Percentiles rank a stretch among this genome's conserved stretches.
These are phyloP conservation scores for Hydractinia symbiolongicarpus DNA, from an alignment of 30 jellyfish, hydroid and myxozoan species.

Conservation along the genomic window DNA sequence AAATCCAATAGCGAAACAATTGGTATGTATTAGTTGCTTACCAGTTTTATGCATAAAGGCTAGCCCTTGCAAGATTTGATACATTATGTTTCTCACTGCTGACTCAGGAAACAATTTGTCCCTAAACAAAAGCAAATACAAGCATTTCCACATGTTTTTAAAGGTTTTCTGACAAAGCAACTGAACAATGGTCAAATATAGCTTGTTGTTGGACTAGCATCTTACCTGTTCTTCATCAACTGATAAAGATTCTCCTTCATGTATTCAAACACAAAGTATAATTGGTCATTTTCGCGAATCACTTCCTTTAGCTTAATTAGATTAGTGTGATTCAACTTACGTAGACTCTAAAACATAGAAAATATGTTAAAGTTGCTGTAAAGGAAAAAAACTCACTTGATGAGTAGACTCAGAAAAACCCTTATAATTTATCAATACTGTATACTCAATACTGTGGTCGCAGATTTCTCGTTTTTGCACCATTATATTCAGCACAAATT, in stretches of 20 bases:
- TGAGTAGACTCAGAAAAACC: no score
- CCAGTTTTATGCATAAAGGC: slow-evolving; percentile 98
- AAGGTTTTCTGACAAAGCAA: not conserved
- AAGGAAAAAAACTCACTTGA: no score
- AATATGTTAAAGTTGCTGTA: not conserved
- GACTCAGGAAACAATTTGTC: slow-evolving; percentile 91
- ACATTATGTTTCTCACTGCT: slow-evolving; percentile 73
- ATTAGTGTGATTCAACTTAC: slow-evolving; percentile 84
- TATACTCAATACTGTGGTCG: not conserved
- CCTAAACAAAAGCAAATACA: slow-evolving; percentile 24
- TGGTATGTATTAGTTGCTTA: slow-evolving; percentile 4
- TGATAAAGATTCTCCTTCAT: slow-evolving; percentile 95
- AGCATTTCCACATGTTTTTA: not conserved
- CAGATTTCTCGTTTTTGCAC: no score
- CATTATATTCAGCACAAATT: no score
- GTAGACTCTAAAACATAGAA: slow-evolving; percentile 51
- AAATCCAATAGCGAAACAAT: not conserved
- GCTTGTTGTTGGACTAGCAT: not conserved
- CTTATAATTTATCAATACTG: not conserved
- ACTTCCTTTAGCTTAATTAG: slow-evolving; percentile 84
- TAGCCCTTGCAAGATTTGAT: slow-evolving; percentile 87
- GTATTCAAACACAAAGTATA: slow-evolving; percentile 82
- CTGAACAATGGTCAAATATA: not conserved
- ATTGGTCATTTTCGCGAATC: slow-evolving; percentile 80
- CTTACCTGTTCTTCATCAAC: slow-evolving; percentile 92